Base-by-base conservation (phyloP, 2,888 invertebrate species). In the Piscicola geometra region DNA sequence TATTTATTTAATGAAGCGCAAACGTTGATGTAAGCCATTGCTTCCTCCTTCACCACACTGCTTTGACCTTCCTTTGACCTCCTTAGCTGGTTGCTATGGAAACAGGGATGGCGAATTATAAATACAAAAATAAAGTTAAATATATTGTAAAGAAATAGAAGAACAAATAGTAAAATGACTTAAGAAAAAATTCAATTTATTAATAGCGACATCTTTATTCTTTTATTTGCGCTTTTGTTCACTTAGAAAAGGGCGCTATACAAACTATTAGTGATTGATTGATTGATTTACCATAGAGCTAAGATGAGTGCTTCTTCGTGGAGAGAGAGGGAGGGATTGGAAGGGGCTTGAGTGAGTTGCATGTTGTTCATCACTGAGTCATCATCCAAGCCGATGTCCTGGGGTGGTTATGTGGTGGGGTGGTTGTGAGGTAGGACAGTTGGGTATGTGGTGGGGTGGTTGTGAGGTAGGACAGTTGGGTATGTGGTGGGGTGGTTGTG, bases 1-100 rank as follows among this genome's bases (percentile, higher is more conserved):
- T n/a, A n/a, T n/a, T n/a, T n/a, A n/a, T n/a, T n/a, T 3, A 21
- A 32, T 71, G 68, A 76, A 71, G 12, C n/a, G 81, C 82, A 77
- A 78, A 85, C 85, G 74, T 79, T 79, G 36, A 94, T 87, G 85
- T 92, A 94, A 0, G 94, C 92, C 78, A 83, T 88, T 0, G 93
- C 84, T 85, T 94, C 92, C 86, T 97, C 97, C 41, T 89, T 88
- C 50, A 90, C 89, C 5, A 95, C 86, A 72, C 91, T 90, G 83
- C 93, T 92, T 83, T 90, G 90, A 0, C 94, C 92, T 82, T 79
- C 80, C 1, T 91, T 91, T 28, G 1, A 91, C 90, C 81, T 90
- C 89, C 84, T 89, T 88, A 81, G 90, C 80, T 91, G 90, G 83
- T 91, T 90, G 72, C 91, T 92, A 82, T 79, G 86, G 83, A 77